Conservation (phyloP, 2,797 vertebrate genomes). For the Dendrocincla tyrannina region DNA sequence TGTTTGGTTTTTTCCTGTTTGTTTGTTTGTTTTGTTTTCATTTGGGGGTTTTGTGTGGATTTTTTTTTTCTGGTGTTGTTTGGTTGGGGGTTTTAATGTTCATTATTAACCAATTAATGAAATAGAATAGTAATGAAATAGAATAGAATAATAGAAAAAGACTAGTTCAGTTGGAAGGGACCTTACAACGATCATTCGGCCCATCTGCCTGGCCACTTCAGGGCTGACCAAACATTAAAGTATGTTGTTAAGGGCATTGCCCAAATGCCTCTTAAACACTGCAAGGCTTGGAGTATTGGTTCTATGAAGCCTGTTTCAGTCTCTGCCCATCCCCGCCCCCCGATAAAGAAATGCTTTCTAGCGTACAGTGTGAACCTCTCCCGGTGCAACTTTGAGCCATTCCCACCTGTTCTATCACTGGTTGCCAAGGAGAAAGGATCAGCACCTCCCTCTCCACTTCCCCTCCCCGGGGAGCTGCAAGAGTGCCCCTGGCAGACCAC, state of each 20-base stretch:
- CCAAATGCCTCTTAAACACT: not conserved
- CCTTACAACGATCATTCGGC: rapidly evolving
- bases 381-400: not conserved
- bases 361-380: not conserved
- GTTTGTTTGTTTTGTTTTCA: not conserved
- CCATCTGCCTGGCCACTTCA: not conserved
- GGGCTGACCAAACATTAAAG: not conserved
- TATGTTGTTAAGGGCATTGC: not conserved
- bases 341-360: not conserved
- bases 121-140: no score
- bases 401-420: no score
- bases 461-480: not conserved
- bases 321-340: not conserved
- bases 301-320: not conserved
- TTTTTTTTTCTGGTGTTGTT: not conserved
- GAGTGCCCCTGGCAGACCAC: not conserved
- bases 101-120: not conserved
- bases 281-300: not conserved
- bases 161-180: not conserved
- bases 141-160: rapidly evolving
- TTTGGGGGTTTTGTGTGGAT: not conserved
- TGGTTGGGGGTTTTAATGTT: not conserved
- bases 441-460: not conserved
- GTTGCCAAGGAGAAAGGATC: not conserved
- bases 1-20: no score